Conservation (phyloP, 2,888 invertebrate genomes). For the Philaethria dido region DNA sequence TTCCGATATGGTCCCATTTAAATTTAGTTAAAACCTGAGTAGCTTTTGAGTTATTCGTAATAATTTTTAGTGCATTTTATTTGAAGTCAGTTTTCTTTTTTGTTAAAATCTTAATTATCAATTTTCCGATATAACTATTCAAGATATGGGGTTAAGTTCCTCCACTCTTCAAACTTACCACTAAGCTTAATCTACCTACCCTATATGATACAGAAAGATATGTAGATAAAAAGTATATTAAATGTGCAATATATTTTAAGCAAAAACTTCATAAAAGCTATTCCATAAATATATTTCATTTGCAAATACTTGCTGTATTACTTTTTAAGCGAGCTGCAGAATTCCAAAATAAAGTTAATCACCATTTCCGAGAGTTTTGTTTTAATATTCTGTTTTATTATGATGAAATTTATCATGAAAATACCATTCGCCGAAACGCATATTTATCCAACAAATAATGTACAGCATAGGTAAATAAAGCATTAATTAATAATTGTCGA, state of each 20-base stretch:
- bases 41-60: too few relatives aligned
- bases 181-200: too few relatives aligned
- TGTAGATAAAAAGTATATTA: too few relatives aligned
- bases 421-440: conserved; percentile 32
- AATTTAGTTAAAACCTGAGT: too few relatives aligned
- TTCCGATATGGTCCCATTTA: too few relatives aligned
- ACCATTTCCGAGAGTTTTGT: conserved; percentile 38
- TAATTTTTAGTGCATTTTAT: too few relatives aligned
- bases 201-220: too few relatives aligned
- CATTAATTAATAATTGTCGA: conserved; percentile 35
- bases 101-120: too few relatives aligned
- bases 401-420: conserved; percentile 39
- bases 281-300: conserved; percentile 42
- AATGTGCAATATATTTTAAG: not conserved
- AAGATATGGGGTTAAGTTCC: too few relatives aligned
- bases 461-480: conserved; percentile 36
- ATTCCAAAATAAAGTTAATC: conserved; percentile 41
- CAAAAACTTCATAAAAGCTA: conserved; percentile 3
- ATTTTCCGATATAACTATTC: too few relatives aligned
- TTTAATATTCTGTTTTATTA: conserved; percentile 44
- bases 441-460: conserved; percentile 39
- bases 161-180: too few relatives aligned
- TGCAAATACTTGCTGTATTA: conserved; percentile 26
- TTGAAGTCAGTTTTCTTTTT: too few relatives aligned
- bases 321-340: conserved; percentile 48